A percentile compares a stretch with the other conserved stretches of the same genome.
Conservation (phyloP, 2,888 invertebrate genomes). For the Oeneis ivallda region DNA sequence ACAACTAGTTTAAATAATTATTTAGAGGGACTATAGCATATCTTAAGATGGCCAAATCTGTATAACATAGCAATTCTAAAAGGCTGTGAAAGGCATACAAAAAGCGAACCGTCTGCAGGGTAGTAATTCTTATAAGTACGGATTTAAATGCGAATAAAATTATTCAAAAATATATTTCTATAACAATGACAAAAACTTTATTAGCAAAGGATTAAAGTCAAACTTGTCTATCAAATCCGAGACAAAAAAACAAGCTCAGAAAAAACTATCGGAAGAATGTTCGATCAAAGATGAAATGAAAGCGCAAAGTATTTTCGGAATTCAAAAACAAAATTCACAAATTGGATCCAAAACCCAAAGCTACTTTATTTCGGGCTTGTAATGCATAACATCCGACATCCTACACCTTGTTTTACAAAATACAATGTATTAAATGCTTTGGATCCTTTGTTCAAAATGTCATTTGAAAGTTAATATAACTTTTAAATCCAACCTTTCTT, state of each 20-base stretch:
- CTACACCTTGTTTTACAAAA: conserved; percentile 58
- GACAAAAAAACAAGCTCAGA: background rate
- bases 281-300: background rate
- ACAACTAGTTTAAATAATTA: too few relatives aligned
- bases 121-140: too few relatives aligned
- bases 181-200: background rate
- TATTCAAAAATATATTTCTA: too few relatives aligned
- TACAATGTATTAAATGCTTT: conserved; percentile 54
- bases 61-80: too few relatives aligned
- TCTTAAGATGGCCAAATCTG: too few relatives aligned
- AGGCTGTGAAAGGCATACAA: too few relatives aligned
- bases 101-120: too few relatives aligned
- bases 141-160: too few relatives aligned
- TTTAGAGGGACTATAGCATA: too few relatives aligned
- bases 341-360: conserved; percentile 55
- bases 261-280: background rate
- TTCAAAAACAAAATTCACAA: conserved; percentile 53
- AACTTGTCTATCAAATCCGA: background rate
- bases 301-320: conserved; percentile 22
- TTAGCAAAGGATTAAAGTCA: background rate
- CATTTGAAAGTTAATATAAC: conserved; percentile 43
- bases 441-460: conserved; percentile 46
- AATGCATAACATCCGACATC: conserved; percentile 66
- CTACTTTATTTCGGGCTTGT: conserved; percentile 61
- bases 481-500: conserved; percentile 35